phyloP scores from a whole-genome alignment of 2,888 invertebrate genomes.

The Taphrorychus bicolor region DNA sequence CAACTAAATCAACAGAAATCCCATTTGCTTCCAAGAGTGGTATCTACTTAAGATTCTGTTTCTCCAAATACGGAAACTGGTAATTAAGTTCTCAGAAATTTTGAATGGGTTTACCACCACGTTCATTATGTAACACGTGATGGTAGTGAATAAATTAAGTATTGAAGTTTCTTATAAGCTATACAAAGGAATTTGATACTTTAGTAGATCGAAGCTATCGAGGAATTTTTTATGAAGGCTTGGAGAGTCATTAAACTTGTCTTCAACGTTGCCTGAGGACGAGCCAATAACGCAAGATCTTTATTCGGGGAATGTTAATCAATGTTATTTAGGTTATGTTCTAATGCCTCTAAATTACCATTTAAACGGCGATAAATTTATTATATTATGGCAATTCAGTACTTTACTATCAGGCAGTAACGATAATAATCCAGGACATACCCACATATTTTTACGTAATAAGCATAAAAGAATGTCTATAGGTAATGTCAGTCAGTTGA shows the following conservation, averaged over 20 bases:
- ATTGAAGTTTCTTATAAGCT: neutral
- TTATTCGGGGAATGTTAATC: neutral
- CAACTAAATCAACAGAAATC: neutral
- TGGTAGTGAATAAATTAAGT: neutral
- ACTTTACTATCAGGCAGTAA: no score
- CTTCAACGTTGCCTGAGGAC: neutral
- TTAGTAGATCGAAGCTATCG: neutral
- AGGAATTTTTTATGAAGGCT: neutral
- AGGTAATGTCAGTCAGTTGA: no score
- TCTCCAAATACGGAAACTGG: neutral
- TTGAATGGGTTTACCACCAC: neutral
- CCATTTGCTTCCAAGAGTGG: neutral
- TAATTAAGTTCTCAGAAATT: neutral
- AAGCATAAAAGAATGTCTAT: constrained; percentile 12
- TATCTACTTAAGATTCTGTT: neutral
- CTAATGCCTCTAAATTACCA: neutral
- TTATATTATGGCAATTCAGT: neutral
- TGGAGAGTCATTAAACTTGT: neutral
- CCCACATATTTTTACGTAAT: constrained; percentile 24
- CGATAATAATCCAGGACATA: constrained; percentile 27
- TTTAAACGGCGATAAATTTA: neutral
- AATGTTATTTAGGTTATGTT: neutral
- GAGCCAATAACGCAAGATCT: neutral
- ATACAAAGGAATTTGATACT: neutral
- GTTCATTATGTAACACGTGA: neutral